These are phyloP conservation scores for Lamproptera curius DNA, from an alignment of 2,888 invertebrate genomes.

Conservation along the genomic window DNA sequence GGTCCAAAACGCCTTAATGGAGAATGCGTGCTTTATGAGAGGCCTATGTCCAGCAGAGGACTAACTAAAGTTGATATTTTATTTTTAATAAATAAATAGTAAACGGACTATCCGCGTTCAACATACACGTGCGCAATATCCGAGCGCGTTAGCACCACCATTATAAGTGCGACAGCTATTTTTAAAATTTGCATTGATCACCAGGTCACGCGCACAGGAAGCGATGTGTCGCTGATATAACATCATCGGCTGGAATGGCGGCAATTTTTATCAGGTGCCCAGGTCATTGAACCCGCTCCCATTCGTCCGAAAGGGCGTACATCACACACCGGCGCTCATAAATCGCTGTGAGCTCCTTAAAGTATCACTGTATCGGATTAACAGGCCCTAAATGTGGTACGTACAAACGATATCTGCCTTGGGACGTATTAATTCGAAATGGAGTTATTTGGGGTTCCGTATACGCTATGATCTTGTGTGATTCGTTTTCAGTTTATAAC, in stretches of 20 bases:
- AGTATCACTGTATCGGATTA: conserved; percentile 52
- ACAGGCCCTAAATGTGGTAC: conserved; percentile 43
- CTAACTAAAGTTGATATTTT: no score
- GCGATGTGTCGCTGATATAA: conserved; percentile 24
- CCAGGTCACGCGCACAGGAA: conserved; percentile 17
- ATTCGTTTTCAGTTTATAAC: no score
- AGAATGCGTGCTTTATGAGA: no score
- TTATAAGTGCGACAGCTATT: conserved; percentile 4
- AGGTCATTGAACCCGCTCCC: conserved; percentile 29
- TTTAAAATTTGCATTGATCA: conserved; percentile 10
- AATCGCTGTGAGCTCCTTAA: conserved; percentile 48
- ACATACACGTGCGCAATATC: conserved; percentile 9
- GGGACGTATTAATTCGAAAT: conserved; percentile 51
- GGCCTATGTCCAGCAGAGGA: no score
- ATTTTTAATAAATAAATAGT: no score
- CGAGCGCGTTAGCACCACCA: not conserved
- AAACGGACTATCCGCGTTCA: conserved; percentile 13
- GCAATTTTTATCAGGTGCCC: conserved; percentile 23
- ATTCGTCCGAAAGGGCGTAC: conserved; percentile 33
- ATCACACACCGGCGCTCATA: conserved; percentile 47
- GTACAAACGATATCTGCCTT: conserved; percentile 39
- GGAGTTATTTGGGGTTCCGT: conserved; percentile 27
- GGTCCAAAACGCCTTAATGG: no score
- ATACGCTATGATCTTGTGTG: no score
- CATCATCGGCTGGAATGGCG: conserved; percentile 27